phyloP scores from a whole-genome alignment of 1,140 invertebrate genomes.

The Hormaphis cornu region DNA sequence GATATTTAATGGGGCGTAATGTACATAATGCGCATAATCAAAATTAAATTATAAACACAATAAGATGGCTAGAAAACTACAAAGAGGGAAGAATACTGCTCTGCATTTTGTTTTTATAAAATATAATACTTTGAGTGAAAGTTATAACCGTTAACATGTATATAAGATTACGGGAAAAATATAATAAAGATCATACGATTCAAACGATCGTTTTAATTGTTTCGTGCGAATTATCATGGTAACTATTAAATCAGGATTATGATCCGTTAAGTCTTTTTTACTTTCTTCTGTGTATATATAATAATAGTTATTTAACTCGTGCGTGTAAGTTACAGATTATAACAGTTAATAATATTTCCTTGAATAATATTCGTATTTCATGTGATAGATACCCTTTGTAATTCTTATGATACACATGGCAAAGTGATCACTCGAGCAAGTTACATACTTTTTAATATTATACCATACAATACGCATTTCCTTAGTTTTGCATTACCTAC shows the following conservation, averaged over 20 bases:
- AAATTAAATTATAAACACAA: slow-evolving; percentile 8
- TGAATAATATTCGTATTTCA: too few species aligned
- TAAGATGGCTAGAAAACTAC: neutral
- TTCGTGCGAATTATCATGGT: neutral
- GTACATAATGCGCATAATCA: neutral
- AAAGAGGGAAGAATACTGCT: neutral
- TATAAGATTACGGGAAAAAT: neutral
- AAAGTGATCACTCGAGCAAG: too few species aligned
- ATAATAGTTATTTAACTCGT: neutral
- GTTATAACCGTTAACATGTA: neutral
- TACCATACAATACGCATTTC: too few species aligned
- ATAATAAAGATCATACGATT: neutral
- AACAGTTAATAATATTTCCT: neutral
- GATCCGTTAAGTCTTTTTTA: slow-evolving; percentile 6
- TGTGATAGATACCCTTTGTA: too few species aligned
- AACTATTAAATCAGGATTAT: slow-evolving; percentile 7
- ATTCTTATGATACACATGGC: too few species aligned
- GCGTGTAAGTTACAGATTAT: neutral
- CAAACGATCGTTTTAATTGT: slow-evolving; percentile 6
- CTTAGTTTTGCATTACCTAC: too few species aligned
- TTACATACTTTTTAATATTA: too few species aligned
- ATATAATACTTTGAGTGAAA: neutral
- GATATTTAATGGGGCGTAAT: slow-evolving; percentile 8
- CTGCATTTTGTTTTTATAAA: neutral
- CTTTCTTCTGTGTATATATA: neutral